Percentiles rank a stretch among this genome's conserved stretches.
Evolutionary conservation across 1,140 invertebrate species (phyloP).

Genomic region (Frieseomelitta varia): DNA sequence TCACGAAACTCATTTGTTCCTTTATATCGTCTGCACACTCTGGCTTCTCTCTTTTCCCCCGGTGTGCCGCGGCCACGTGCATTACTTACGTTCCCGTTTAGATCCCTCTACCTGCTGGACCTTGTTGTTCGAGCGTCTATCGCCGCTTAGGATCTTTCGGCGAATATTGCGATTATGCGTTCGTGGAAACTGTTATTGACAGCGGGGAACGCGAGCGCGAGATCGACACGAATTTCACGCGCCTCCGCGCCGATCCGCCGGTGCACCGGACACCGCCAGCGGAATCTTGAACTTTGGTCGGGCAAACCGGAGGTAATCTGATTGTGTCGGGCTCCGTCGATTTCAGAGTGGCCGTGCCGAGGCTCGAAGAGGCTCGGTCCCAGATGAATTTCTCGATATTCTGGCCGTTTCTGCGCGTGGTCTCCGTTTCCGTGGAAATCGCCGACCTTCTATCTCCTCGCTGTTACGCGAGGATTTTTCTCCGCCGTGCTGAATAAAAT

Average conservation of each 20-base stretch:
- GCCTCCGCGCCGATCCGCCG: not conserved
- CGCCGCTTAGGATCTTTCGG: slow-evolving; percentile 33
- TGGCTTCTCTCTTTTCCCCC: not conserved
- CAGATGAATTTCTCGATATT: slow-evolving; percentile 18
- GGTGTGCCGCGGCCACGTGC: not conserved
- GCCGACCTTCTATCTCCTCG: not conserved
- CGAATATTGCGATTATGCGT: slow-evolving; percentile 44
- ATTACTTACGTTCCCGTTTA: slow-evolving; percentile 63
- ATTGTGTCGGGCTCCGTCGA: slow-evolving; percentile 15
- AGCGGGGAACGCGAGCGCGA: slow-evolving; percentile 4
- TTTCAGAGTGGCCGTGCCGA: not conserved
- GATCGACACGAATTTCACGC: slow-evolving; percentile 25
- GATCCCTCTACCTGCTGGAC: slow-evolving; percentile 51
- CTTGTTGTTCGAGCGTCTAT: slow-evolving; percentile 31
- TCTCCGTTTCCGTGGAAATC: not conserved
- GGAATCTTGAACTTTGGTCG: not conserved
- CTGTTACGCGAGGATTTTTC: too few species aligned
- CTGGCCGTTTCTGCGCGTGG: not conserved
- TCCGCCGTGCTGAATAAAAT: too few species aligned
- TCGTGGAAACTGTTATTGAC: slow-evolving; percentile 51
- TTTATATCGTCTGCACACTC: slow-evolving; percentile 60
- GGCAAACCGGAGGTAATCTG: not conserved
- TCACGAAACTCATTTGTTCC: slow-evolving; percentile 71
- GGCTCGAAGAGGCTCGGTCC: too few species aligned
- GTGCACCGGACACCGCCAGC: not conserved